These are phyloP conservation scores for Castor canadensis DNA, from an alignment of 2,113 vertebrate species.

Conservation along the genomic window DNA sequence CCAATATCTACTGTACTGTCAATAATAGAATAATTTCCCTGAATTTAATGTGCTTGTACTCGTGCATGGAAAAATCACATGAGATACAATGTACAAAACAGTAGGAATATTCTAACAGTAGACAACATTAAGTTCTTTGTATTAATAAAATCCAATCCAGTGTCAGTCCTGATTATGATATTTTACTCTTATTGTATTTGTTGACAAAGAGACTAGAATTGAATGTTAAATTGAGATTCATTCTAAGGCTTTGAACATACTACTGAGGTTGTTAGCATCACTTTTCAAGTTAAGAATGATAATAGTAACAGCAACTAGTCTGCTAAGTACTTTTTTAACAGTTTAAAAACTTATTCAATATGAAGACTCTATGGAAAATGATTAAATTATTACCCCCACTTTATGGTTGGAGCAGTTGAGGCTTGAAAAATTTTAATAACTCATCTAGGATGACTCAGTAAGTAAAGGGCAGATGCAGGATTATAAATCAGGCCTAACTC, in stretches of 20 bases:
- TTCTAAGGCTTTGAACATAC: conserved; percentile 20
- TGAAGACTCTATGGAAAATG: background rate
- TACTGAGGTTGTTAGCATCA: background rate
- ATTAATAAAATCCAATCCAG: background rate
- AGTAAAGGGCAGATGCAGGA: background rate
- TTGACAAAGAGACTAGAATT: conserved; percentile 26
- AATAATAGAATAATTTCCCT: conserved; percentile 37
- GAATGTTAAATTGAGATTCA: conserved; percentile 39
- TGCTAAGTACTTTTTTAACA: background rate
- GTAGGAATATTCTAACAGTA: background rate
- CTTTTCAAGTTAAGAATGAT: conserved; percentile 29
- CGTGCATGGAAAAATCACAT: background rate
- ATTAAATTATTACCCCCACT: background rate
- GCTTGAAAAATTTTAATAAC: background rate
- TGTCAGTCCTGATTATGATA: background rate
- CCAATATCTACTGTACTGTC: background rate
- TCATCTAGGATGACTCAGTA: background rate
- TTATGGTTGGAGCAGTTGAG: conserved; percentile 14
- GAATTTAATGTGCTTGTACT: conserved; percentile 2
- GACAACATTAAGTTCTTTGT: background rate
- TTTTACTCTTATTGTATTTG: background rate
- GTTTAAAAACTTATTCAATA: background rate
- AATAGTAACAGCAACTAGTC: background rate
- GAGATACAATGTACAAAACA: conserved; percentile 5
- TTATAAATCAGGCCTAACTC: background rate